Evolutionary conservation across 2,797 vertebrate genomes (phyloP).

Genomic region (Balearica regulorum): DNA sequence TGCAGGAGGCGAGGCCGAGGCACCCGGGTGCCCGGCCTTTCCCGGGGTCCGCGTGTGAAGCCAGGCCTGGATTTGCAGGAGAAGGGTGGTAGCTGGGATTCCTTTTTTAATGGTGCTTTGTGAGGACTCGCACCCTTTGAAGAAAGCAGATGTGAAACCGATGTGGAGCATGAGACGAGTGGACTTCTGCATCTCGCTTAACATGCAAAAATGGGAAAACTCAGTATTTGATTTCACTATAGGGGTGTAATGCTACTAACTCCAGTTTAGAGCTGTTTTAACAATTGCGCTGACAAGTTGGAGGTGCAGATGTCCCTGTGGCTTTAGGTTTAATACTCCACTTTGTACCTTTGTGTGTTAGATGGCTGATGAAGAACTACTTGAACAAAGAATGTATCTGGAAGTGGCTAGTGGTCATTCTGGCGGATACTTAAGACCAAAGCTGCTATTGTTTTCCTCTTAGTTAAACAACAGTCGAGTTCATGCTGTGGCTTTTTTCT

Average conservation of each 20-base stretch:
- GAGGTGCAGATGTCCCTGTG: accelerated
- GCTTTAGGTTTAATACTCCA: background rate
- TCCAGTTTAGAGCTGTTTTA: accelerated
- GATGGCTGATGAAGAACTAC: background rate
- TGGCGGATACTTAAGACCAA: background rate
- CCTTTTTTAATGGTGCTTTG: too few species aligned
- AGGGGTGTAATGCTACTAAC: accelerated
- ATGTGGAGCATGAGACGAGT: accelerated
- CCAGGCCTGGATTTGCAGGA: background rate
- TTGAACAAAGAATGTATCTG: constrained; percentile 19
- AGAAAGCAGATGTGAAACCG: background rate
- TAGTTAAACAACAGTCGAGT: background rate
- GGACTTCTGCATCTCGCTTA: background rate
- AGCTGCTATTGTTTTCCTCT: constrained; percentile 41
- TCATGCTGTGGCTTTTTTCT: constrained; percentile 47
- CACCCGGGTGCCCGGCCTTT: accelerated
- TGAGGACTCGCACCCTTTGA: background rate
- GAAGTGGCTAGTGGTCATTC: constrained; percentile 47
- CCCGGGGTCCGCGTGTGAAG: accelerated
- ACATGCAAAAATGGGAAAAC: background rate
- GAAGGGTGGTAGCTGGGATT: background rate
- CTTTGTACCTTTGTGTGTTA: background rate
- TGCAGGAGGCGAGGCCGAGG: background rate
- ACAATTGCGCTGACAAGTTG: accelerated
- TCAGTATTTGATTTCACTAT: accelerated